These are phyloP conservation scores for Peromyscus aztecus DNA, from an alignment of 2,797 vertebrate genomes.

Conservation along the genomic window DNA sequence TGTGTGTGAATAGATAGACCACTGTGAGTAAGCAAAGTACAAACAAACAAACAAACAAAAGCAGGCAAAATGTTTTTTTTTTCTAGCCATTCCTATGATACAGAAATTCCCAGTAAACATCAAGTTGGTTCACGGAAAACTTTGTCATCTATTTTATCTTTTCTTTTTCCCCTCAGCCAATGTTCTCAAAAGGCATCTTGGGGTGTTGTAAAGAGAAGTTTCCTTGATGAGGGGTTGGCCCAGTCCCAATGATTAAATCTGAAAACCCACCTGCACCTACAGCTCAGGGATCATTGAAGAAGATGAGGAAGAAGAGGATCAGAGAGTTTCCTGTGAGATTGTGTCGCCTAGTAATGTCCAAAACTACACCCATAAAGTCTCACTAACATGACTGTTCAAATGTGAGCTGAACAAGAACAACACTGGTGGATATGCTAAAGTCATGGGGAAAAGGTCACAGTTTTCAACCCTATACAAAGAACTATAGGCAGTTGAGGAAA, in stretches of 20 bases:
- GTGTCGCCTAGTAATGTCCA: neutral
- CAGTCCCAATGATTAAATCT: neutral
- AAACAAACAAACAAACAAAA: neutral
- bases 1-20: neutral
- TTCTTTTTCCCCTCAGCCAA: neutral
- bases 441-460: neutral
- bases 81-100: constrained; percentile 13
- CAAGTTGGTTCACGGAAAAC: constrained; percentile 35
- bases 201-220: neutral
- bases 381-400: neutral
- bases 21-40: neutral
- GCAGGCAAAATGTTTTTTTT: neutral
- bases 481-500: neutral
- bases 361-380: neutral
- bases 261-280: neutral
- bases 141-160: neutral
- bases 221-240: neutral
- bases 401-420: neutral
- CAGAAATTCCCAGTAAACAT: neutral
- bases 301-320: neutral
- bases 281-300: neutral
- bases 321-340: neutral
- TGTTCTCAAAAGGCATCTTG: constrained; percentile 10
- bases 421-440: neutral
- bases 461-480: neutral